Base-by-base conservation (phyloP, 2,113 vertebrate genomes). In the Lampris incognitus region DNA sequence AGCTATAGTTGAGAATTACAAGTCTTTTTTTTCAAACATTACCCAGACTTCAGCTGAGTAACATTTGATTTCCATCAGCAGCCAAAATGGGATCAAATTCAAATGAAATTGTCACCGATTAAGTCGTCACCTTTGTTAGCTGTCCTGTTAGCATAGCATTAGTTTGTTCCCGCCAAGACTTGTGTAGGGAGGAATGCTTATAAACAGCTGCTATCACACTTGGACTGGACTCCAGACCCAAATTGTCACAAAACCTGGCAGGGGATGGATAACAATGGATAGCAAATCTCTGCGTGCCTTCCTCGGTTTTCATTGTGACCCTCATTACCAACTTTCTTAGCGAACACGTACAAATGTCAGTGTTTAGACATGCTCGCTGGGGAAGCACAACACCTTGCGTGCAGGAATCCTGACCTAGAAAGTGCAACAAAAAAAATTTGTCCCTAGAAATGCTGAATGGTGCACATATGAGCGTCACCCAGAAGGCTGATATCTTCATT, bases 231-330 rank as follows among this genome's bases (percentile, higher is more conserved):
- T 63, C 60, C 38, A 51, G 8, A 77, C 57, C 37, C 74, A 59
- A 86, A 83, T 85, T 66, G 86, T 84, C 82, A 86, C 85, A 86
- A 81, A 71, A 85, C 80, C 80, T 44, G 42, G 6, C 44, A 46
- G 44, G 54, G 79, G 79, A 46, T 68, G 56, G 55, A 76, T 80
- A 59, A 77, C 59, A 74, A 58, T 67, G 57, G 61, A 59, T 60
- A 9, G 8, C 61, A 56, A 54, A 39, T 50, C 10, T 55, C n/a
- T 51, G 55, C 51, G 44, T 63, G 64, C 42, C 38, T 55, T 55
- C 50, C 44, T 62, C 56, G 41, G 67, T 71, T 79, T 24, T 44
- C 61, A 62, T 72, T 56, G 66, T 76, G 76, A 55, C n/a, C 10
- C 5, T 56, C 73, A 13, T 41, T 66, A 68, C 66, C 24, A 5